Base-by-base conservation (phyloP, 2,888 invertebrate species). In the Acleris laterana region DNA sequence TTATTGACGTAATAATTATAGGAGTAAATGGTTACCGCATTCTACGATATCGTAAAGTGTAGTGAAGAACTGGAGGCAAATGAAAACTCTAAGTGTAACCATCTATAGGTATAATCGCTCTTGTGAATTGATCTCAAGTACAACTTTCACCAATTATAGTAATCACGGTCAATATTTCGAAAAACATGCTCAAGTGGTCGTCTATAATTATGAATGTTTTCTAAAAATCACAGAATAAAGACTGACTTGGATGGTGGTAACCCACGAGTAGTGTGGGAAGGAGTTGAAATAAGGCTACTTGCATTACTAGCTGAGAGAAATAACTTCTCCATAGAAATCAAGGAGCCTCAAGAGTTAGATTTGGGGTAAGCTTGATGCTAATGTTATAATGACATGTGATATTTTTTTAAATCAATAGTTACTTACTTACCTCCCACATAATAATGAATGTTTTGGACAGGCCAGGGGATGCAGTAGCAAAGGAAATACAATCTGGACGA, bases 241-340 rank as follows among this genome's bases (percentile, higher is more conserved):
- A 81, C 87, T 11, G 93, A 94, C 68, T 80, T 72, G 6, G 90
- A 93, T 63, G 93, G 94, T 46, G 89, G 93, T 11, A 88, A 90
- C 73, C 85, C 87, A 42, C 80, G 83, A 75, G 83, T 90, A 1
- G 74, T 76, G 44, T 96, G 95, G 96, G 96, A 96, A 81, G 97
- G 97, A 9, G 84, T 96, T n/a, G 97, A 97, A 90, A 87, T 95
- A 60, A 93, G 96, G 69, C 76, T 96, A 16, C 81, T 97, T 1
- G 88, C 93, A 68, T 76, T 96, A 46, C 82, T 97, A 22, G 93
- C 95, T 0, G 87, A 93, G 71, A 90, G 93, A 71, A 94, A 96
- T 57, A 96, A 97, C 78, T 96, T 97, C 77, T 95, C 96, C 0
- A 90, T 95, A 7, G 96, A 96, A 81, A 94, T 96, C 67, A 83